Evolutionary conservation across 2,888 invertebrate species (phyloP).

Genomic region (Sesia bembeciformis): DNA sequence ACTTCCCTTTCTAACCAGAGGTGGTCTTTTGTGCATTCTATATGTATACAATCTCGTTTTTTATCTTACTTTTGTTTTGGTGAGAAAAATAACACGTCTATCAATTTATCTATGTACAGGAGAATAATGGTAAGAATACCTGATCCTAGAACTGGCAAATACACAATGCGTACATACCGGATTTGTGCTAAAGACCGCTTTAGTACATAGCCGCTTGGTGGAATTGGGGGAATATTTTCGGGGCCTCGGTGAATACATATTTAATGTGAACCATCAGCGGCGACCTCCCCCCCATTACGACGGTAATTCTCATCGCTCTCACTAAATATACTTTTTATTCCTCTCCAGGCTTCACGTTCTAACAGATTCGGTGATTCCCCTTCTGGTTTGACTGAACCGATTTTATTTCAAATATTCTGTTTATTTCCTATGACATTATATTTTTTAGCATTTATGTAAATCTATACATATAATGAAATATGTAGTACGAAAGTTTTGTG

Average conservation of each 20-base stretch:
- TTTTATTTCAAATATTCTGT: slow-evolving; percentile 4
- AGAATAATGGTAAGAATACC: too few relatives aligned
- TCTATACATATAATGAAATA: too few relatives aligned
- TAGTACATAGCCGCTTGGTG: slow-evolving; percentile 1
- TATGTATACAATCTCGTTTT: neutral
- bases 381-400: slow-evolving; percentile 18
- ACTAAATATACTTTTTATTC: slow-evolving; percentile 12
- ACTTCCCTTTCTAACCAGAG: neutral
- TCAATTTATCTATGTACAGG: too few relatives aligned
- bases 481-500: too few relatives aligned
- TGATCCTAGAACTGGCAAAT: neutral
- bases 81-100: too few relatives aligned
- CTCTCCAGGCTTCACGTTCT: slow-evolving; percentile 1
- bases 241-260: slow-evolving; percentile 16
- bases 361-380: slow-evolving; percentile 19
- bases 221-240: slow-evolving; percentile 8
- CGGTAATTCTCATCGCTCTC: slow-evolving; percentile 9
- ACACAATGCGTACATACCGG: neutral
- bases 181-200: neutral
- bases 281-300: slow-evolving; percentile 12
- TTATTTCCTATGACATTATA: too few relatives aligned
- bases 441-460: too few relatives aligned
- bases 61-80: neutral
- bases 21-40: neutral
- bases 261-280: slow-evolving; percentile 12